Base-by-base conservation (phyloP, 2,113 vertebrate genomes). In the human (Homo sapiens) region DNA sequence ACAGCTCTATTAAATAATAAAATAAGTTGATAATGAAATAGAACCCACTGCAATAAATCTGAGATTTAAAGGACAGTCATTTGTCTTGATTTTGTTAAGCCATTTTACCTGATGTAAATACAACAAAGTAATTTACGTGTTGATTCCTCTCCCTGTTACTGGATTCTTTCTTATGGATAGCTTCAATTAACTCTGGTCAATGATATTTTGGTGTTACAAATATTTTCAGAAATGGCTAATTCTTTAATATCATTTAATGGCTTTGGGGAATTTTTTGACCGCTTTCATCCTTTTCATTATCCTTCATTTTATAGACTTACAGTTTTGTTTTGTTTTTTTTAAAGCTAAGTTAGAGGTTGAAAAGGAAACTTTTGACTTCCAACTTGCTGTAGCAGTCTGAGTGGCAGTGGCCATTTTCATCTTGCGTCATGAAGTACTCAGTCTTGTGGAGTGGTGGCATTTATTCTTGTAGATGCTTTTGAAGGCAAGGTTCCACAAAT, bases 51-150 rank as follows among this genome's bases (percentile, higher is more conserved):
- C 43, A 48, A 27, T 96, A 75, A 95, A 76, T 84, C 57, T 59
- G 27, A 90, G 43, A 83, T 73, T 87, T 52, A 93, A 90, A 48
- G 5, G 45, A 84, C 6, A 89, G 40, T 76, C 50, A 25, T 97
- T 95, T 96, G 35, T 92, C 88, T 94, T 93, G 70, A 80, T 93
- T 97, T 93, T 93, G 48, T 94, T 80, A 88, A 95, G 78, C 10
- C 20, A 72, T 5, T 57, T 93, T 27, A 78, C 27, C n/a, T 55
- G 35, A 82, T 90, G 4, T 18, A 97, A 87, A 76, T 45, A 40
- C 7, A 96, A 25, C 70, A 70, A 73, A 93, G 38, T 92, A 48
- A 93, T 96, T 95, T 93, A 76, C 20, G 73, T 66, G 70, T 70
- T 52, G 76, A 89, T 85, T 95, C 11, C 10, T 13, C 38, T 88